Evolutionary conservation across 2,888 invertebrate genomes (phyloP).

Genomic region (Tridacna crocea): DNA sequence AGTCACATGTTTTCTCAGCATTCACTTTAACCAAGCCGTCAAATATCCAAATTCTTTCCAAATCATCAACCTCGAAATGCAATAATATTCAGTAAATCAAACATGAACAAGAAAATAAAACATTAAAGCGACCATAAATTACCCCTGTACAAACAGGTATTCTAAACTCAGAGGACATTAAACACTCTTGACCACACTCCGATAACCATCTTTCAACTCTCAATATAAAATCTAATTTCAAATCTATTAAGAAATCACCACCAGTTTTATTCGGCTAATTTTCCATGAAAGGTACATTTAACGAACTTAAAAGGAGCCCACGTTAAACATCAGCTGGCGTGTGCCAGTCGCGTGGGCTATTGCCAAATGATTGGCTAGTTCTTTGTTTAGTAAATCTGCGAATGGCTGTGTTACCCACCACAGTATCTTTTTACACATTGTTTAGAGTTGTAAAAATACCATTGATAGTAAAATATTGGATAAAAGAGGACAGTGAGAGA

Average conservation of each 20-base stretch:
- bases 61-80: slow-evolving; percentile 16
- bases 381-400: slow-evolving; percentile 37
- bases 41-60: slow-evolving; percentile 14
- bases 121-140: slow-evolving; percentile 25
- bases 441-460: slow-evolving; percentile 30
- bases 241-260: slow-evolving; percentile 36
- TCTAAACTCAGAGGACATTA: slow-evolving; percentile 11
- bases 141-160: slow-evolving; percentile 24
- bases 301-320: slow-evolving; percentile 33
- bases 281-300: slow-evolving; percentile 41
- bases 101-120: slow-evolving; percentile 20
- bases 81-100: slow-evolving; percentile 14
- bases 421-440: slow-evolving; percentile 26
- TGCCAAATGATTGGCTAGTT: slow-evolving; percentile 25
- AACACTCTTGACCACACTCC: slow-evolving; percentile 28
- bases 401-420: neutral
- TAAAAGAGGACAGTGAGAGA: neutral
- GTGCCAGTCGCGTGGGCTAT: slow-evolving; percentile 57
- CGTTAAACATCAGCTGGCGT: slow-evolving; percentile 46
- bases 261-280: slow-evolving; percentile 41
- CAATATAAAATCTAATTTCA: slow-evolving; percentile 29
- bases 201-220: slow-evolving; percentile 23
- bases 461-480: slow-evolving; percentile 24
- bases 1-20: no score
- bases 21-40: neutral